Percentiles rank a stretch among this genome's conserved stretches.
Evolutionary conservation across 2,888 invertebrate species (phyloP).

Genomic region (Tryphoninae sp.): DNA sequence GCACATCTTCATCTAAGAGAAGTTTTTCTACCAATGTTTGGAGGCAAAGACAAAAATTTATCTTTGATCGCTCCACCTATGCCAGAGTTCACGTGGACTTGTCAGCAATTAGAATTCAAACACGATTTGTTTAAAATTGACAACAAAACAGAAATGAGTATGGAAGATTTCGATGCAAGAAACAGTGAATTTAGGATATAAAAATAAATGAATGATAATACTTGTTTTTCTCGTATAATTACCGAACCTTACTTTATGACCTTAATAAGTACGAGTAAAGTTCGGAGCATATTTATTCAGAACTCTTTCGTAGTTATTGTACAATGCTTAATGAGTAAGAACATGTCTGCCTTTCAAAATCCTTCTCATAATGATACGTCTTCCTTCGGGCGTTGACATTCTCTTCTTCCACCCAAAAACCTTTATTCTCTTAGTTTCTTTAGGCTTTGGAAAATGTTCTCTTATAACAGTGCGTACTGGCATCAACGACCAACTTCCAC

Average conservation of each 20-base stretch:
- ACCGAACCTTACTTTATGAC: background rate
- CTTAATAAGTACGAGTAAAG: background rate
- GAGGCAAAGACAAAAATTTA: constrained; percentile 65
- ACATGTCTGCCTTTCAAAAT: constrained; percentile 89
- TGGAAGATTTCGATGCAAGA: constrained; percentile 5
- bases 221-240: background rate
- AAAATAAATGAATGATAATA: constrained; percentile 27
- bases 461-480: constrained; percentile 83
- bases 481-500: constrained; percentile 72
- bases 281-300: constrained; percentile 7
- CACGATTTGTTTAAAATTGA: constrained; percentile 39
- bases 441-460: constrained; percentile 89
- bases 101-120: constrained; percentile 73
- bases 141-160: background rate
- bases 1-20: constrained; percentile 76
- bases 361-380: constrained; percentile 88
- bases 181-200: constrained; percentile 26
- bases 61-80: constrained; percentile 75
- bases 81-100: constrained; percentile 77
- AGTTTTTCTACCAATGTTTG: constrained; percentile 69
- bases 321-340: constrained; percentile 84
- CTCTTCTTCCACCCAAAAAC: constrained; percentile 87
- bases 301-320: background rate
- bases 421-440: constrained; percentile 87
- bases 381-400: constrained; percentile 87